Conservation (phyloP, 2,797 vertebrate species). For the Bucorvus abyssinicus region DNA sequence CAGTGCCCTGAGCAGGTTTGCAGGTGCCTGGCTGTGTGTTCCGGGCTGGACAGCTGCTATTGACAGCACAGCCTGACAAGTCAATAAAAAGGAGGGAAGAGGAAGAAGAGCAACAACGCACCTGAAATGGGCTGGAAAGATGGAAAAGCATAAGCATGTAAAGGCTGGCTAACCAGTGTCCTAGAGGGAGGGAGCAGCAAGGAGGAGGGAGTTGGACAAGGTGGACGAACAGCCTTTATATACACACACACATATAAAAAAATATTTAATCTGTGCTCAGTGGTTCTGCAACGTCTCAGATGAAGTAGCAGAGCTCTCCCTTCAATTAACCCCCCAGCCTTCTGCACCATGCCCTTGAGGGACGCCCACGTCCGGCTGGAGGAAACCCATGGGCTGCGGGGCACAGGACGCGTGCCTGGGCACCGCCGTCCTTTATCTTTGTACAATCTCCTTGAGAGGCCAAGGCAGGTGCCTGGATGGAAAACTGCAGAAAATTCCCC, state of each 20-base stretch:
- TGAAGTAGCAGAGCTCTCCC: not conserved
- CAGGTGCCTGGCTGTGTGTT: accelerated
- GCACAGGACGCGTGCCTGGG: accelerated
- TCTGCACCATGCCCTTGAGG: not conserved
- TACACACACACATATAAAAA: not conserved
- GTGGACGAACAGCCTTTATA: not conserved
- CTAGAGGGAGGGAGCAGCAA: not conserved
- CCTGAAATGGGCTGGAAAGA: slow-evolving; percentile 47
- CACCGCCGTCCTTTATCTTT: not conserved
- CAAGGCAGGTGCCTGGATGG: not conserved
- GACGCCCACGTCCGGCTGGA: not conserved
- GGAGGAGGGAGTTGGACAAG: not conserved
- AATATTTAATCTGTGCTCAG: not conserved
- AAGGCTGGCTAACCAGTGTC: not conserved
- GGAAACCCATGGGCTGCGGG: accelerated
- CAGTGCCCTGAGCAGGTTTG: not conserved
- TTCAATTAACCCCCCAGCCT: not conserved
- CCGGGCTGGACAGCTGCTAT: not conserved
- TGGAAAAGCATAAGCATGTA: not conserved
- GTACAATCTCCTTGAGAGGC: not conserved
- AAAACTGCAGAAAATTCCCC: not conserved
- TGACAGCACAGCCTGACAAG: not conserved
- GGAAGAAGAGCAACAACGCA: not conserved
- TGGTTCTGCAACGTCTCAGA: not conserved
- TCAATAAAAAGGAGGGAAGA: slow-evolving; percentile 52